Base-by-base conservation (phyloP, 2,888 invertebrate genomes). In the Molanna angustata region DNA sequence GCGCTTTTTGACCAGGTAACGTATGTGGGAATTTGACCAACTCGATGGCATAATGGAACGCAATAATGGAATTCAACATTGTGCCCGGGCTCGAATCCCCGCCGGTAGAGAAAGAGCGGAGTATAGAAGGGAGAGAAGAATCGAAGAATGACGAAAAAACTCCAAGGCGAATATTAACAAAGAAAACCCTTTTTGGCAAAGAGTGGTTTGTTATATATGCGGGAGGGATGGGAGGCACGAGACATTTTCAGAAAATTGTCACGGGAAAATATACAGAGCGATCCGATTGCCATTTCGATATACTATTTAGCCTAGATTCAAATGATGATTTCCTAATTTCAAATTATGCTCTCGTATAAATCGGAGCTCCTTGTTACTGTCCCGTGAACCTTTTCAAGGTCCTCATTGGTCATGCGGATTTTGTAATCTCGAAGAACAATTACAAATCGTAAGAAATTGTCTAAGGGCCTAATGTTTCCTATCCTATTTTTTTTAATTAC, bases 141-240 rank as follows among this genome's bases (percentile, higher is more conserved):
- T 9, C 4, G 35, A 4, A 14, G 41, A 21, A 21, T 21, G 49
- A 43, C 16, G 13, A 20, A 48, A 57, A 50, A 57, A 57, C 49
- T 42, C 52, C 52, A 48, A 37, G 54, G 57, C 51, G 57, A 51
- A 52, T 44, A 42, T 49, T 37, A 48, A 57, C 57, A 58, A 55
- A 49, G 43, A 52, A 46, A 52, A 53, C 54, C 58, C 58, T 55
- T 54, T 57, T 52, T 33, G 31, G 49, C 20, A 35, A 33, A 39
- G 52, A 43, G 48, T 31, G 56, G 52, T 27, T 37, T 42, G 13
- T 18, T 41, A 43, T 6, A 19, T 11, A 40, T 40, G 9, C 4
- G 47, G 42, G 14, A 21, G 35, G 45, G 40, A 35, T 4, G 22
- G 32, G 9, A 16, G 14, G 33, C 41, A 14, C 32, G 41, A 39